A percentile compares a stretch with the other conserved stretches of the same genome.
Conservation (phyloP, 2,888 invertebrate species). For the Carabus problematicus region DNA sequence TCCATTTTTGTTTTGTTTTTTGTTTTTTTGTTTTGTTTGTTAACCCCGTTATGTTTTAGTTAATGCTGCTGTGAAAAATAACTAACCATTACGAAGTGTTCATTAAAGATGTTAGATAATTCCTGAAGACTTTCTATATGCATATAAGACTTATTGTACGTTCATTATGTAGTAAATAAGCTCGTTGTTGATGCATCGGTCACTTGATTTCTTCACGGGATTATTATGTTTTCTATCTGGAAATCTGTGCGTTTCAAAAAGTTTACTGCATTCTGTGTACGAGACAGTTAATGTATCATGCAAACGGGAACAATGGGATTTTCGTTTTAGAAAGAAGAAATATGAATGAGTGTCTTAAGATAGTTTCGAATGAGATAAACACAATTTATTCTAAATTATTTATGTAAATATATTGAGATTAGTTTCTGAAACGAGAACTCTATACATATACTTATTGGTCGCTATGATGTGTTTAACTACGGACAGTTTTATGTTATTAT, state of each 20-base stretch:
- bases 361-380: too few relatives aligned
- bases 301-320: too few relatives aligned
- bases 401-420: not conserved
- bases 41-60: too few relatives aligned
- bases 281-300: too few relatives aligned
- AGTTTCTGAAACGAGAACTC: not conserved
- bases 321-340: too few relatives aligned
- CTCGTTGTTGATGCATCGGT: constrained; percentile 1
- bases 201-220: too few relatives aligned
- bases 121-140: constrained; percentile 27
- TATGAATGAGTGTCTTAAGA: too few relatives aligned
- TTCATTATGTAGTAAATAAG: constrained; percentile 31
- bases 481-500: too few relatives aligned
- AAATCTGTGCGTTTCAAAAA: too few relatives aligned
- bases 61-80: constrained; percentile 23
- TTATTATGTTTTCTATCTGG: too few relatives aligned
- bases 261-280: too few relatives aligned
- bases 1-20: constrained; percentile 23
- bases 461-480: too few relatives aligned
- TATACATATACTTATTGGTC: not conserved
- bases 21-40: not conserved
- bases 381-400: not conserved
- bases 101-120: constrained; percentile 35
- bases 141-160: constrained; percentile 19
- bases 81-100: constrained; percentile 29